Evolutionary conservation across 2,888 invertebrate genomes (phyloP).

Genomic region (Chloroclystis v-ata): DNA sequence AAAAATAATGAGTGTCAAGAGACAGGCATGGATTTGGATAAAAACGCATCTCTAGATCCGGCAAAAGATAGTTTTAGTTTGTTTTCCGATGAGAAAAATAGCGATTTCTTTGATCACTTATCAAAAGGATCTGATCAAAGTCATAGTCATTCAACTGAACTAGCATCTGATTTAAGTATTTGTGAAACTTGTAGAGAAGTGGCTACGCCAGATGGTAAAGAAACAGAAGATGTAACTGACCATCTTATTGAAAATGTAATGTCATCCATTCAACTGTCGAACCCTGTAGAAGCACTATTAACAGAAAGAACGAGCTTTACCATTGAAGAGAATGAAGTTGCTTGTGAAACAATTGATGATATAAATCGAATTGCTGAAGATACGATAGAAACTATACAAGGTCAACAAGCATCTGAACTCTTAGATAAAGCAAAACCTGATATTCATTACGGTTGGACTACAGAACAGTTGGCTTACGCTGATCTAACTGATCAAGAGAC

Average conservation of each 20-base stretch:
- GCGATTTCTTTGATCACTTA: constrained; percentile 19
- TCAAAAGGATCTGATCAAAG: constrained; percentile 2
- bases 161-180: constrained; percentile 49
- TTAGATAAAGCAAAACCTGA: constrained; percentile 33
- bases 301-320: constrained; percentile 32
- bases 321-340: not conserved
- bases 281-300: constrained; percentile 56
- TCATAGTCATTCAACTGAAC: constrained; percentile 25
- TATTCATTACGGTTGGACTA: constrained; percentile 49
- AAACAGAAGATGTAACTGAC: constrained; percentile 51
- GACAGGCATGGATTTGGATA: constrained; percentile 13
- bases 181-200: constrained; percentile 64
- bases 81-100: constrained; percentile 15
- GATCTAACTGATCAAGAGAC: constrained; percentile 4
- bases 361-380: constrained; percentile 59
- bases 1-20: constrained; percentile 12
- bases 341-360: constrained; percentile 32
- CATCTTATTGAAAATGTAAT: constrained; percentile 67
- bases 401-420: constrained; percentile 51
- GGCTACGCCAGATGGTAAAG: constrained; percentile 46
- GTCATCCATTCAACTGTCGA: constrained; percentile 59
- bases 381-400: constrained; percentile 56
- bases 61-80: constrained; percentile 14
- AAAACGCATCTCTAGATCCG: constrained; percentile 8
- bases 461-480: constrained; percentile 27